Evolutionary conservation across 2,113 vertebrate genomes (phyloP), one percentile per base, ranked within the genome.

Genomic region (Tachuris rubrigastra): DNA sequence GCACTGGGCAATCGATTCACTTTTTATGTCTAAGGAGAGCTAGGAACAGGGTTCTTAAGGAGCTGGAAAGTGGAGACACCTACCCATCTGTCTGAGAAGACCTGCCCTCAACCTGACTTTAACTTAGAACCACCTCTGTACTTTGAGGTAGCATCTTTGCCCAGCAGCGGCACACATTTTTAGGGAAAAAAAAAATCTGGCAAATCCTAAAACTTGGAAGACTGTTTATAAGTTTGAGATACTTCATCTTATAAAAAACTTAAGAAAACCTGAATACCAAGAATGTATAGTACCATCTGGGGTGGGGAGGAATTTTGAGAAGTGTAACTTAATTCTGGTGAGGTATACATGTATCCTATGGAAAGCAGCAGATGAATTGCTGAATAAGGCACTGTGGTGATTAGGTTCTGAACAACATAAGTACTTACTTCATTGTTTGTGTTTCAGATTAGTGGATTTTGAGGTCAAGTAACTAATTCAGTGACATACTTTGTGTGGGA

Each of bases 401-500:
- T 56, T 63, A 49, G 42, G 12, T 30, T 10, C 9, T 71, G 76
- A 81, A 68, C 31, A 90, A 46, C 25, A 9, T 25, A 85, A 85
- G 42, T 71, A 33, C 23, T 59, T 75, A 17, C 23, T 94, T 76
- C 13, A 35, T 84, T 93, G 60, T 65, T 93, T 89, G n/a, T 68
- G 47, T 92, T 95, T 94, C 65, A 58, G 85, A 81, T 92, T 66
- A 93, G 90, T 84, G 76, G 69, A 74, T 95, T 94, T 91, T 92
- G 77, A 94, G 76, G 65, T 96, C 52, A 72, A 50, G 62, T 72
- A 82, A 76, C 69, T 89, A 68, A 84, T 77, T 90, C 82, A 81
- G 8, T 77, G 9, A 35, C 39, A n/a, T 31, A 21, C 58, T 88
- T 93, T 93, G 35, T 72, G 83, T 72, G 56, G 79, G 85, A 92